Evolutionary conservation across 2,113 vertebrate genomes (phyloP), one percentile per base, ranked within the genome.

Genomic region (Corythornis vintsioides): DNA sequence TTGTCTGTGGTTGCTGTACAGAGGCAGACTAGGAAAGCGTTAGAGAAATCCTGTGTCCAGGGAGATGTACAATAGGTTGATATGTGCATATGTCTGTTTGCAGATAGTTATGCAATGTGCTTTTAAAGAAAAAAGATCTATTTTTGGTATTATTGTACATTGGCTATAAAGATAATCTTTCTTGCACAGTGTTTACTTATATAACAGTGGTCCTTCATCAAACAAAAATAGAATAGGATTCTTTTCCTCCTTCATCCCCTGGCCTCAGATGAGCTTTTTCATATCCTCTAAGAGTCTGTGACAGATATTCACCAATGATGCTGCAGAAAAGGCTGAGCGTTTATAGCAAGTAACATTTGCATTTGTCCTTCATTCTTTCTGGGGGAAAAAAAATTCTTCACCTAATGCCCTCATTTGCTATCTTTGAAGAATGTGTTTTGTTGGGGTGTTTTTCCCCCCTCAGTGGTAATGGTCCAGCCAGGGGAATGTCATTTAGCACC

Each of bases 401-500:
- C 84, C 67, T 85, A 45, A 77, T 91, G 48, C 18, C 45, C 42
- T 77, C 52, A 42, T 89, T 83, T 93, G 17, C 29, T 77, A 4
- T 64, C 48, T 72, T 77, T 52, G 65, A 91, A 83, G 33, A 76
- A 73, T 56, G 40, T 52, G 3, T 38, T 38, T 38, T 38, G 28
- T 28, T 55, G 28, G 15, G 26, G 21, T 61, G 17, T 26, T 33
- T 57, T 88, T 90, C 77, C 57, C 79, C 57, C 52, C 67, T 82
- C 53, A 24, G 57, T 38, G 29, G 71, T 73, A 93, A 66, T 76
- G 64, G 66, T 35, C 66, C 57, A 90, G 92, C 53, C 55, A 70
- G 56, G 45, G 48, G 75, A 92, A 89, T 75, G 63, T 86, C 74
- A 63, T 93, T 94, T 81, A 84, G 81, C 81, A 83, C 72, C 63